Base-by-base conservation (phyloP, 2,113 vertebrate species). In the Peromyscus leucopus region DNA sequence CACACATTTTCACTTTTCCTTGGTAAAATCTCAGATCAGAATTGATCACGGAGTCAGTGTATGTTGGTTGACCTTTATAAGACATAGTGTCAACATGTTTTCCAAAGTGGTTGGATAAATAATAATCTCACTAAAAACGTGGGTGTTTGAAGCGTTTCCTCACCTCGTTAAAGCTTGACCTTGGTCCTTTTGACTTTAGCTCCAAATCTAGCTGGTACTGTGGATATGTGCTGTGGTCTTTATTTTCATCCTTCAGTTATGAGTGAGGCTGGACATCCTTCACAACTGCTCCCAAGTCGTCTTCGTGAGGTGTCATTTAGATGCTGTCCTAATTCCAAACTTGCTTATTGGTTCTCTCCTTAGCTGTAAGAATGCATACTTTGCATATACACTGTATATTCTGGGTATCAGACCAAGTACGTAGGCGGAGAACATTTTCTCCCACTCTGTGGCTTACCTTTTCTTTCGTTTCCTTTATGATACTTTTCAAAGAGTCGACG, bases 401-500 rank as follows among this genome's bases (percentile, higher is more conserved):
- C 48, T 17, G 65, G 39, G 42, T 36, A 24, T n/a, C 82, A 39
- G 72, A 33, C 46, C 48, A 71, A 51, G 6, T 48, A 22, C 71
- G 48, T 19, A 85, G 82, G 5, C 15, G 33, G 42, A 7, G n/a
- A 31, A 67, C 31, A 28, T 9, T 69, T 63, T 92, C n/a, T 82
- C 67, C 48, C 79, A 65, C n/a, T 59, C 67, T 46, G 12, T n/a
- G 51, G 1, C 13, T 69, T 36, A 26, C 79, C 48, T 88, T 93
- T 78, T 72, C 11, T 93, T 76, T 78, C 11, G 16, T 89, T 71
- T 91, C 63, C 48, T 55, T 93, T 82, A 63, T 2, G 1, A 13
- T 69, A 26, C 82, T 85, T 94, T 90, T 96, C 69, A 88, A 87
- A 65, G 22, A 89, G 42, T 22, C 90, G 19, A 96, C 24, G 4